These are phyloP conservation scores for Sceliomorpha sp. DNA, from an alignment of 2,888 invertebrate genomes.

Conservation along the genomic window DNA sequence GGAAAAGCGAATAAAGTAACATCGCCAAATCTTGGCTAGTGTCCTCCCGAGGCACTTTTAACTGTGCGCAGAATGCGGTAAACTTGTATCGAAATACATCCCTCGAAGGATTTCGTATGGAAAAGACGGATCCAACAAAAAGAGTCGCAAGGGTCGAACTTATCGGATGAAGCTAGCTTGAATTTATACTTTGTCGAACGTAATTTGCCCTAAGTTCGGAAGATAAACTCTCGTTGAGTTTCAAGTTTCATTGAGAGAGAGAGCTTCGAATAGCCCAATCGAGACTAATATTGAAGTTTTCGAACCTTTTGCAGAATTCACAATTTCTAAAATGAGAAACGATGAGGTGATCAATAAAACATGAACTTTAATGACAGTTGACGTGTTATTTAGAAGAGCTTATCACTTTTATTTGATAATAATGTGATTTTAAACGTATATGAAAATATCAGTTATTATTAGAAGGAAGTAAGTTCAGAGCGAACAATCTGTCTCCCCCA, in stretches of 20 bases:
- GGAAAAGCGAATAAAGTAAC: too few relatives aligned
- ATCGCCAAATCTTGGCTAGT: too few relatives aligned
- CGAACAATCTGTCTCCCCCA: too few relatives aligned
- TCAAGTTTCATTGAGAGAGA: conserved; percentile 49
- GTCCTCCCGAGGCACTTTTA: conserved; percentile 19
- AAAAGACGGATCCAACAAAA: conserved; percentile 39
- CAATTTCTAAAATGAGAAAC: conserved; percentile 48
- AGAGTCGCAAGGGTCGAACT: conserved; percentile 31
- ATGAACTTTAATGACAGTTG: too few relatives aligned
- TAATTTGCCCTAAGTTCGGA: conserved; percentile 49
- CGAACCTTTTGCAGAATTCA: conserved; percentile 34
- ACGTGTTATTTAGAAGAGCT: too few relatives aligned
- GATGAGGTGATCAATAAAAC: too few relatives aligned
- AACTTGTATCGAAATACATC: conserved; percentile 22
- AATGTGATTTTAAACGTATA: too few relatives aligned
- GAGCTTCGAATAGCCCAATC: conserved; percentile 42
- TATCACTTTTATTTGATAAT: too few relatives aligned
- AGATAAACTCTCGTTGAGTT: conserved; percentile 54
- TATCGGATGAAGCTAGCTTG: conserved; percentile 35
- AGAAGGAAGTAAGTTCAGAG: too few relatives aligned
- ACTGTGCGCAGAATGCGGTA: conserved; percentile 17
- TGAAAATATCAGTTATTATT: too few relatives aligned
- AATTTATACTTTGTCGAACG: conserved; percentile 44
- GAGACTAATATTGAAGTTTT: conserved; percentile 54
- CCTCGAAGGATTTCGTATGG: conserved; percentile 23